Conservation (phyloP, 2,888 invertebrate species). For the Orthonevra nobilis region DNA sequence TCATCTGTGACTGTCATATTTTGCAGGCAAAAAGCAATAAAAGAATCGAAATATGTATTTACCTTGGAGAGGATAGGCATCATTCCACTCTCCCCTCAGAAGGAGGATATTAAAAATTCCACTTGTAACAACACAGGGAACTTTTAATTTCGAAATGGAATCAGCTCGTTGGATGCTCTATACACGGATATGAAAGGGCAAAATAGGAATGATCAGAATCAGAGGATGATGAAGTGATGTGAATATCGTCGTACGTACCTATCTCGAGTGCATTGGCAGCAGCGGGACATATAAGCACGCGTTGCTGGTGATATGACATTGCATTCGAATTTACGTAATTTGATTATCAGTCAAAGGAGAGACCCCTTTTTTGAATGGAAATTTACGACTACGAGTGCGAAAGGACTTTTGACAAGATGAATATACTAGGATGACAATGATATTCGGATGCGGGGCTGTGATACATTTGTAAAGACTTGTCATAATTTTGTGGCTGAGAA, state of each 20-base stretch:
- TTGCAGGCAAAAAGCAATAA: conserved; percentile 40
- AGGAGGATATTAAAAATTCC: conserved; percentile 69
- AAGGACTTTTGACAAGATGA: too few relatives aligned
- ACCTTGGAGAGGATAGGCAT: conserved; percentile 47
- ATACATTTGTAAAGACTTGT: too few relatives aligned
- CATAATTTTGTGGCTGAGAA: too few relatives aligned
- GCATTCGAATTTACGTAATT: conserved; percentile 55
- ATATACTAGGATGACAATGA: too few relatives aligned
- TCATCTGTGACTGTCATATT: conserved; percentile 69
- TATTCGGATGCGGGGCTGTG: too few relatives aligned
- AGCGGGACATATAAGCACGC: conserved; percentile 1
- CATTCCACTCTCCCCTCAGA: conserved; percentile 32
- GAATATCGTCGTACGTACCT: conserved; percentile 7
- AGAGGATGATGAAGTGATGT: conserved; percentile 28
- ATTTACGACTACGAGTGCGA: too few relatives aligned
- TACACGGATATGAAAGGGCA: not conserved
- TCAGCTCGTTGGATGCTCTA: conserved; percentile 37
- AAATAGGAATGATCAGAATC: conserved; percentile 32
- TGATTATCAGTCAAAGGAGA: conserved; percentile 60
- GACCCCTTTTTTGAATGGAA: too few relatives aligned
- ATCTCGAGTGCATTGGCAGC: conserved; percentile 34
- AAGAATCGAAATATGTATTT: conserved; percentile 48
- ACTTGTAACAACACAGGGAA: conserved; percentile 66
- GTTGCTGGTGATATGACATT: conserved; percentile 53
- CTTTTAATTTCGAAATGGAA: conserved; percentile 70